Evolutionary conservation across 1,140 invertebrate species (phyloP), one percentile per base, ranked within the genome.

Genomic region (Calephelis nemesis): DNA sequence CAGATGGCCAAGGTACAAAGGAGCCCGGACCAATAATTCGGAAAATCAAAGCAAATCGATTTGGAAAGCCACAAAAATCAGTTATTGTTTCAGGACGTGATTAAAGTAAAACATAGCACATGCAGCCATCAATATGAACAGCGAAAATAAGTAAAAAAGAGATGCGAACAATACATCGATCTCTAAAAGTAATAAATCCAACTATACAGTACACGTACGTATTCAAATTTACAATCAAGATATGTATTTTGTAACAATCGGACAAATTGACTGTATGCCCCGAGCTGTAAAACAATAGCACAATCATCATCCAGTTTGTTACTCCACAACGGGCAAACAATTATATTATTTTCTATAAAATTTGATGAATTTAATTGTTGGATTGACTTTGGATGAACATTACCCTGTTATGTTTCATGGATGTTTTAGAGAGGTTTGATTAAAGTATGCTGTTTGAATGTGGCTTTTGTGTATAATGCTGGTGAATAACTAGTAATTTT

Each of bases 261-360:
- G 79, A 79, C 83, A 87, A 90, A 90, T 88, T 88, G 86, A 88
- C 81, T 82, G 82, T 75, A 77, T 76, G 82, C 83, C 75, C 70
- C 73, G 74, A 67, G 71, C 79, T 74, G 71, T 77, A 78, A 85
- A 84, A 90, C 88, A 88, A 90, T 90, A 74, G 69, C 77, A 84
- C 86, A 90, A 90, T 88, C 84, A 90, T 88, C 77, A 82, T 79
- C 72, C 82, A 76, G 81, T 87, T 87, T 87, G 83, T 83, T 79
- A 76, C 72, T 77, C 73, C 72, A 83, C 77, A 77, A 78, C 74
- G 74, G 68, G 77, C 74, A 81, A 81, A 83, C 77, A 83, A 88
- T 84, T 79, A 80, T 75, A 86, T 87, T 86, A 80, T 78, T 74
- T 75, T 71, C 81, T 79, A 82, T 81, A 78, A 78, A 83, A 81